Evolutionary conservation across 2,113 vertebrate species (phyloP).

Genomic region (human): GRCh38 chr17:27230501-27231000

Average conservation of each 20-base stretch:
- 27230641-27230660: neutral
- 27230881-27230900: slow-evolving; percentile 68
- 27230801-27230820: slow-evolving; percentile 56
- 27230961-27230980: slow-evolving; percentile 50
- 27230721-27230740: slow-evolving; percentile 67
- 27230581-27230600: too few species aligned
- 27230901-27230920: slow-evolving; percentile 75
- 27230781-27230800: slow-evolving; percentile 63
- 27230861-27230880: slow-evolving; percentile 60
- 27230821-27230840: slow-evolving; percentile 79
- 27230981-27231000: slow-evolving; percentile 10
- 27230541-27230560: neutral
- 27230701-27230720: too few species aligned
- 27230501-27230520: neutral
- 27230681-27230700: neutral
- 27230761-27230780: slow-evolving; percentile 40
- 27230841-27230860: slow-evolving; percentile 67
- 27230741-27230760: slow-evolving; percentile 45
- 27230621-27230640: too few species aligned
- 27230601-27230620: too few species aligned
- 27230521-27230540: neutral
- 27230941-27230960: slow-evolving; percentile 65
- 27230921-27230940: slow-evolving; percentile 24
- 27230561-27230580: too few species aligned
- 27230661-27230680: neutral